phyloP scores from a whole-genome alignment of 2,888 invertebrate genomes.

The Heterodera filipjevi region DNA sequence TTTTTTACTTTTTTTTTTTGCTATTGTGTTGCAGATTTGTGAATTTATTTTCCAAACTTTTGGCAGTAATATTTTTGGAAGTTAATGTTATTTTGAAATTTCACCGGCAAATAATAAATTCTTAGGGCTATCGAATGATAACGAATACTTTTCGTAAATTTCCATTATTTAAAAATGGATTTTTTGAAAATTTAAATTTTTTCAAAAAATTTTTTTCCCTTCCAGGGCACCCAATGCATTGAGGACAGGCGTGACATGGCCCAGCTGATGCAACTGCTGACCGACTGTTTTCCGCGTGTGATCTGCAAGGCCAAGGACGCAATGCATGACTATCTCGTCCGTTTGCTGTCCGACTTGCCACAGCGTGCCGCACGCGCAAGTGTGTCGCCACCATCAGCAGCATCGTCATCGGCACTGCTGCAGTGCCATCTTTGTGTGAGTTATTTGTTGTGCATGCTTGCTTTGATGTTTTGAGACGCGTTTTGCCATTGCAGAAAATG shows the following conservation, averaged over 20 bases:
- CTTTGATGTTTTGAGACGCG: background rate
- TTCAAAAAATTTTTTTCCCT: background rate
- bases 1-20: too few relatives aligned
- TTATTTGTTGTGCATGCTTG: background rate
- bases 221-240: constrained; percentile 17
- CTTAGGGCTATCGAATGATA: too few relatives aligned
- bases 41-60: too few relatives aligned
- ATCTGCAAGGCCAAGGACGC: constrained; percentile 7
- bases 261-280: constrained; percentile 11
- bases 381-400: background rate
- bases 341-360: background rate
- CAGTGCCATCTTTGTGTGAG: constrained; percentile 9
- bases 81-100: too few relatives aligned
- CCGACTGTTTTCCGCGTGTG: constrained; percentile 13
- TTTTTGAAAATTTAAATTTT: too few relatives aligned
- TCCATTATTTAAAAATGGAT: too few relatives aligned
- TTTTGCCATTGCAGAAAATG: background rate
- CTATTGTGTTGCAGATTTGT: too few relatives aligned
- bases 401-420: background rate
- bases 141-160: too few relatives aligned
- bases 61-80: too few relatives aligned
- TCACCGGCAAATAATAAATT: too few relatives aligned
- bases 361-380: background rate
- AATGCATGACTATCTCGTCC: background rate
- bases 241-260: constrained; percentile 21